These are phyloP conservation scores for Goniozus legneri DNA, from an alignment of 1,140 invertebrate species.

Conservation along the genomic window DNA sequence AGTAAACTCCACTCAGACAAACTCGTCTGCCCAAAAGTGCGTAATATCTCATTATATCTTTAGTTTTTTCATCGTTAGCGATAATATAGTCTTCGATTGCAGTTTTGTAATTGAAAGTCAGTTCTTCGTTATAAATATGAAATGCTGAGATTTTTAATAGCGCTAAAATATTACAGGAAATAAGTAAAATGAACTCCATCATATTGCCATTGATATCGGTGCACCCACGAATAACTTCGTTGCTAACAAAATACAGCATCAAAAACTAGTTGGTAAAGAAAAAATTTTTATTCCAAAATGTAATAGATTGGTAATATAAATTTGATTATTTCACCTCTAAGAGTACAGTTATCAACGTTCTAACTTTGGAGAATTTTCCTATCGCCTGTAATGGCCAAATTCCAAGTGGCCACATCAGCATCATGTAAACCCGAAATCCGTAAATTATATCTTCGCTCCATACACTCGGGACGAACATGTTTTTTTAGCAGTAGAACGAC, in stretches of 20 bases:
- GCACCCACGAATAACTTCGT: slow-evolving; percentile 9
- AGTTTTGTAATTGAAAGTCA: slow-evolving; percentile 12
- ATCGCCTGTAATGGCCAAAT: slow-evolving; percentile 17
- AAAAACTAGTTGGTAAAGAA: slow-evolving; percentile 7
- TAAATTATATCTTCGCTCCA: slow-evolving; percentile 9
- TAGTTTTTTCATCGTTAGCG: background rate
- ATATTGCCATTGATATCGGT: slow-evolving; percentile 6
- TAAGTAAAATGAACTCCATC: slow-evolving; percentile 5
- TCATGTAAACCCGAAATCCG: slow-evolving; percentile 8
- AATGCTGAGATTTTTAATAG: slow-evolving; percentile 6
- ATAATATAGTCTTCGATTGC: slow-evolving; percentile 15
- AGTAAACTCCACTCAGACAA: slow-evolving; percentile 9
- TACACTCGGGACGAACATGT: too few species aligned
- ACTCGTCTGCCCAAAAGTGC: slow-evolving; percentile 11
- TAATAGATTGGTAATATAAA: slow-evolving; percentile 5
- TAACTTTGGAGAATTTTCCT: background rate
- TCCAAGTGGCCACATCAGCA: slow-evolving; percentile 14
- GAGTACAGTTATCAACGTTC: slow-evolving; percentile 4
- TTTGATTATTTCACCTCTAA: slow-evolving; percentile 13
- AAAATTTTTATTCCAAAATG: slow-evolving; percentile 16
- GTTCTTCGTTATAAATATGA: background rate
- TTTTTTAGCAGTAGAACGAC: too few species aligned
- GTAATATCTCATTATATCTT: slow-evolving; percentile 15
- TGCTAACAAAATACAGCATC: background rate
- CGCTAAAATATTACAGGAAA: slow-evolving; percentile 4